Evolutionary conservation across 2,797 vertebrate genomes (phyloP).

Genomic region (Selene dorsalis): DNA sequence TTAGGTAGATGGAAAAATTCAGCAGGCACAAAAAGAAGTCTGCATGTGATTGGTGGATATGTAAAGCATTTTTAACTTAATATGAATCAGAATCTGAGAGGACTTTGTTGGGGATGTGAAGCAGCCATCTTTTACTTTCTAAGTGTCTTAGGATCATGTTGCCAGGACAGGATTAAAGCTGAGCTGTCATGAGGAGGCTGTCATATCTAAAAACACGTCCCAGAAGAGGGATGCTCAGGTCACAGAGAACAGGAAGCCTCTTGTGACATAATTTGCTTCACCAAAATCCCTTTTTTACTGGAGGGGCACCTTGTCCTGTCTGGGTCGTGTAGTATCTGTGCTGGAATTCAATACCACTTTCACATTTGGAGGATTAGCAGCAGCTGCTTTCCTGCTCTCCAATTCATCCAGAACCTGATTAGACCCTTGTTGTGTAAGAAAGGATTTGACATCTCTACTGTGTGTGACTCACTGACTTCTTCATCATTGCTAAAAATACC

Average conservation of each 20-base stretch:
- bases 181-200: constrained; percentile 56
- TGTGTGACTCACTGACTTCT: constrained; percentile 18
- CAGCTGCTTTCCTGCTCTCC: constrained; percentile 37
- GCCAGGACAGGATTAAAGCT: constrained; percentile 60
- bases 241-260: constrained; percentile 54
- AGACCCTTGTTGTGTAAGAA: constrained; percentile 37
- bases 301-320: constrained; percentile 48
- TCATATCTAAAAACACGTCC: constrained; percentile 68
- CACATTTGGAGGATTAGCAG: constrained; percentile 40
- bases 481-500: constrained; percentile 47
- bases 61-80: constrained; percentile 20
- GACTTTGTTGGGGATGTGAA: constrained; percentile 42
- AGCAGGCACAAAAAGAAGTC: background rate
- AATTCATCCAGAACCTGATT: constrained; percentile 44
- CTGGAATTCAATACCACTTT: constrained; percentile 41
- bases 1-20: background rate
- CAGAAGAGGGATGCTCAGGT: constrained; percentile 55
- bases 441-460: constrained; percentile 37
- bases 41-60: background rate
- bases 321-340: constrained; percentile 45
- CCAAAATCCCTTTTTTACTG: constrained; percentile 48
- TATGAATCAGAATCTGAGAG: constrained; percentile 38
- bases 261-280: constrained; percentile 56
- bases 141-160: constrained; percentile 52
- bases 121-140: constrained; percentile 44